Conservation (phyloP, 2,113 vertebrate species). For the Oceanodroma tethys region DNA sequence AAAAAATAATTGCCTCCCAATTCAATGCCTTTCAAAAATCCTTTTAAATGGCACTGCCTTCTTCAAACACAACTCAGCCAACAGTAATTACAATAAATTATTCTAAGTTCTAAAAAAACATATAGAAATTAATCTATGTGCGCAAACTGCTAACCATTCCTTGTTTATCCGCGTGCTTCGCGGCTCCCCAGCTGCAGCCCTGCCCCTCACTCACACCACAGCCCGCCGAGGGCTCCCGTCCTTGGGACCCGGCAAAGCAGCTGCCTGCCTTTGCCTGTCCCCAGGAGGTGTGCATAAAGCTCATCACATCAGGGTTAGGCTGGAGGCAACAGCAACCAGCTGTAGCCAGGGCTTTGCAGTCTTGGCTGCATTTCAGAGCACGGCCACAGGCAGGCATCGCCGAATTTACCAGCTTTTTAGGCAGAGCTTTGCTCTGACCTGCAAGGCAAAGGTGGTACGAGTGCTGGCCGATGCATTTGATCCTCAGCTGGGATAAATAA, state of each 20-base stretch:
- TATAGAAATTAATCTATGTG: slow-evolving; percentile 35
- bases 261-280: not conserved
- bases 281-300: not conserved
- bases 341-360: not conserved
- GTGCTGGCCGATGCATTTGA: not conserved
- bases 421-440: not conserved
- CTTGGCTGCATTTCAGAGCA: not conserved
- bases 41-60: slow-evolving; percentile 35
- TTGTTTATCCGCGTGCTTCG: not conserved
- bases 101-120: slow-evolving; percentile 28
- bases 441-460: rapidly evolving
- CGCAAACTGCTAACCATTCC: not conserved
- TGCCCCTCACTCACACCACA: not conserved
- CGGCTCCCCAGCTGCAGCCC: not conserved
- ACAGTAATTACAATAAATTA: slow-evolving; percentile 65
- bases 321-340: not conserved
- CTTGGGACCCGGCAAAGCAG: not conserved
- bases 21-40: slow-evolving; percentile 62
- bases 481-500: slow-evolving; percentile 61
- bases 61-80: slow-evolving; percentile 62
- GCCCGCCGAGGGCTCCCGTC: rapidly evolving
- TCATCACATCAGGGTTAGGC: not conserved
- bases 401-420: not conserved
- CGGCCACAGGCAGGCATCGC: not conserved
- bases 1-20: slow-evolving; percentile 57